Evolutionary conservation across 2,888 invertebrate genomes (phyloP).

Genomic region (Lathronympha strigana): DNA sequence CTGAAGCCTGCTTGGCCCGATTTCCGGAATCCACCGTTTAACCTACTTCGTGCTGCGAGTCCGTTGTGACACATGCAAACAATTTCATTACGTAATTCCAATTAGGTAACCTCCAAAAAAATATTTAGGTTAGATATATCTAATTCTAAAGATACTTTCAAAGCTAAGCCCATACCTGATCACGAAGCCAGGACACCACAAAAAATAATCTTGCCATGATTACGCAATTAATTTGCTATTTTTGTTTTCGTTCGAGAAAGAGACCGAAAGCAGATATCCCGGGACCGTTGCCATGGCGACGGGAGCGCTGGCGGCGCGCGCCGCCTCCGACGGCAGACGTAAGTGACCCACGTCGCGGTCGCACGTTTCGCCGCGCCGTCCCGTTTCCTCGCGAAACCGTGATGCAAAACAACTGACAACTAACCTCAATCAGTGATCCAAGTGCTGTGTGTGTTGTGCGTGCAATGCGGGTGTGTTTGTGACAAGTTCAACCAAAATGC

Average conservation of each 20-base stretch:
- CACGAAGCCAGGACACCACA: slow-evolving; percentile 51
- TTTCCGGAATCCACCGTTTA: slow-evolving; percentile 37
- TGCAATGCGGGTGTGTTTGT: slow-evolving; percentile 71
- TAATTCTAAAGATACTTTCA: neutral
- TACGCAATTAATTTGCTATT: slow-evolving; percentile 82
- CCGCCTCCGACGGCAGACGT: slow-evolving; percentile 72
- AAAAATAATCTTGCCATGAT: slow-evolving; percentile 70
- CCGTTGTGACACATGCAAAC: slow-evolving; percentile 41
- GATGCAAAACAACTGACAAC: slow-evolving; percentile 59
- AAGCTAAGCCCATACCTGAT: slow-evolving; percentile 29
- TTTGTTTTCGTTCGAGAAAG: slow-evolving; percentile 76
- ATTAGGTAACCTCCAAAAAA: slow-evolving; percentile 33
- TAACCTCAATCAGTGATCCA: slow-evolving; percentile 50
- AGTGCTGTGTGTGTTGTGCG: slow-evolving; percentile 55
- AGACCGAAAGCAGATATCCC: slow-evolving; percentile 74
- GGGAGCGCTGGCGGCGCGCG: slow-evolving; percentile 80
- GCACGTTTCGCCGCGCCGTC: slow-evolving; percentile 66
- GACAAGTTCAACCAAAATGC: slow-evolving; percentile 78
- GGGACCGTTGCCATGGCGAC: slow-evolving; percentile 75
- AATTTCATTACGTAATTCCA: slow-evolving; percentile 39
- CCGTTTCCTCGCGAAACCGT: slow-evolving; percentile 66
- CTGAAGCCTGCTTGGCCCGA: slow-evolving; percentile 36
- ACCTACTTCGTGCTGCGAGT: slow-evolving; percentile 37
- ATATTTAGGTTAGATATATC: neutral
- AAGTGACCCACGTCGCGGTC: slow-evolving; percentile 68